phyloP scores from a whole-genome alignment of 2,113 vertebrate species.

The Gymnarchus niloticus region DNA sequence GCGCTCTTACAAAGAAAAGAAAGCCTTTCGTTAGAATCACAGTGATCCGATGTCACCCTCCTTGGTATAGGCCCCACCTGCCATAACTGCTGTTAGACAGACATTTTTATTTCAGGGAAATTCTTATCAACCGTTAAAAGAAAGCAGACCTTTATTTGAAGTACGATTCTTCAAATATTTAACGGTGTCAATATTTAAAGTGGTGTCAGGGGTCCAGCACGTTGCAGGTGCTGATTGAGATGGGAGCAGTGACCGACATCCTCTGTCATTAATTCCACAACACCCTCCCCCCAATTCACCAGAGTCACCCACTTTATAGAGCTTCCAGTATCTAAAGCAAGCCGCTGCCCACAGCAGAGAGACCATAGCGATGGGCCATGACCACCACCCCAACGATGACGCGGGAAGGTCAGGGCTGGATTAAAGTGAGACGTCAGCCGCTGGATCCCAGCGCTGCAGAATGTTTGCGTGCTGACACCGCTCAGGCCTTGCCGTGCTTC shows the following conservation, averaged over 20 bases:
- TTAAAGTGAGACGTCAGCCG: too few relatives aligned
- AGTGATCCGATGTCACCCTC: slow-evolving; percentile 4
- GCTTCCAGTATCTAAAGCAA: not conserved
- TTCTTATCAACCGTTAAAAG: not conserved
- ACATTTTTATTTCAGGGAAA: not conserved
- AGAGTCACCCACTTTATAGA: not conserved
- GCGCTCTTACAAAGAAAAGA: slow-evolving; percentile 35
- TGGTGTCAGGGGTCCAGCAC: not conserved
- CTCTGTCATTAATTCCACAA: not conserved
- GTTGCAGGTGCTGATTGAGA: not conserved
- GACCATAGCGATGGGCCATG: too few relatives aligned
- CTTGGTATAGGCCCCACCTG: not conserved
- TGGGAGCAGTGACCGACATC: not conserved
- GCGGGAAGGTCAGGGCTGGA: not conserved
- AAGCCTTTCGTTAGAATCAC: slow-evolving; percentile 31
- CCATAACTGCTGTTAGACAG: not conserved
- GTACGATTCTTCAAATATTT: not conserved
- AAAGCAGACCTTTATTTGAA: not conserved
- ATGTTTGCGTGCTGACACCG: not conserved
- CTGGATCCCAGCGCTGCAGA: too few relatives aligned
- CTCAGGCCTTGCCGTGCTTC: too few relatives aligned
- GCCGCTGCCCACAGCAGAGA: too few relatives aligned
- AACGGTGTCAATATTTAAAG: not conserved
- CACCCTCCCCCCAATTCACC: not conserved
- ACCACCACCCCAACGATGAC: not conserved